Percentiles rank a stretch among this genome's conserved stretches.
Conservation (phyloP, 2,888 invertebrate species). For the Cremastinae sp. region DNA sequence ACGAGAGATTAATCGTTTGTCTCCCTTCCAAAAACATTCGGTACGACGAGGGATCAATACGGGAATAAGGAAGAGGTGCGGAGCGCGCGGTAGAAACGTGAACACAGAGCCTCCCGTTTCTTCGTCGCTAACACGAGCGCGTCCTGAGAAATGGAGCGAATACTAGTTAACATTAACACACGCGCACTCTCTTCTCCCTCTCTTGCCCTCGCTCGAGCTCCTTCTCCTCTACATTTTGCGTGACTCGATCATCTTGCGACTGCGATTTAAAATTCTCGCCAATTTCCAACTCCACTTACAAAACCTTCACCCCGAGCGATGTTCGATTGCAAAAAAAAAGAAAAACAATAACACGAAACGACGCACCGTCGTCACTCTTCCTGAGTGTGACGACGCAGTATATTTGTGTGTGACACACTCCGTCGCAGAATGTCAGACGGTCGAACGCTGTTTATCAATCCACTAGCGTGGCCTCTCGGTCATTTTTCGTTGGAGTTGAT, state of each 20-base stretch:
- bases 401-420: conserved; percentile 28
- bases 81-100: conserved; percentile 24
- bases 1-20: conserved; percentile 29
- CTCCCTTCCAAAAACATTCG: conserved; percentile 47
- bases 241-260: background rate
- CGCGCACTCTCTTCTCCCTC: conserved; percentile 2
- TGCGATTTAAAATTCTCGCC: background rate
- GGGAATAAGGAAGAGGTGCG: conserved; percentile 46
- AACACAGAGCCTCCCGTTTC: conserved; percentile 20
- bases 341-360: conserved; percentile 37
- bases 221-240: conserved; percentile 35
- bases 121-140: conserved; percentile 28
- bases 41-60: conserved; percentile 58
- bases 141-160: conserved; percentile 39
- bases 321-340: background rate
- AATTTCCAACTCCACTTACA: background rate
- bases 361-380: conserved; percentile 24
- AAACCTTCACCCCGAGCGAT: background rate
- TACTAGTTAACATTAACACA: conserved; percentile 12
- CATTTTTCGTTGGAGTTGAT: no score
- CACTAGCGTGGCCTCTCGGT: background rate
- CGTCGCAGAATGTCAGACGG: conserved; percentile 49
- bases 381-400: conserved; percentile 15
- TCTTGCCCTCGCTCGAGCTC: conserved; percentile 6
- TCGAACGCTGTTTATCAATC: background rate